A percentile compares a stretch with the other conserved stretches of the same genome.
These are phyloP conservation scores for Mormoops blainvillei DNA, from an alignment of 2,113 vertebrate species.

Conservation along the genomic window DNA sequence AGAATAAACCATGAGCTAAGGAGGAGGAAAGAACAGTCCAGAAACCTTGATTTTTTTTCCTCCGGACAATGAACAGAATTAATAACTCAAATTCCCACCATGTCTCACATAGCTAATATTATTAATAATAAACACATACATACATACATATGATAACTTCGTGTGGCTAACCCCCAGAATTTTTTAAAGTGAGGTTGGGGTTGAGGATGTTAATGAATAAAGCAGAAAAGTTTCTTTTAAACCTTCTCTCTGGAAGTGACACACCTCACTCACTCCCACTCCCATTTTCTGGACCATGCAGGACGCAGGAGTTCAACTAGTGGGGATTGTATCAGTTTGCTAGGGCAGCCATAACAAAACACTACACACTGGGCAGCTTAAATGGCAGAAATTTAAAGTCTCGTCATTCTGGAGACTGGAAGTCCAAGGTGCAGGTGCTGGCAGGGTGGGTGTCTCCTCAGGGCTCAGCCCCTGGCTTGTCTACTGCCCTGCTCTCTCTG, in stretches of 20 bases:
- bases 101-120: not conserved
- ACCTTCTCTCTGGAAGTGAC: not conserved
- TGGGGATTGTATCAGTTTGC: not conserved
- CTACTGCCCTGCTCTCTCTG: accelerated
- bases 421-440: not conserved
- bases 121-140: not conserved
- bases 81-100: not conserved
- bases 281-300: not conserved
- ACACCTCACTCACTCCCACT: not conserved
- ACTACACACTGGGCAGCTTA: not conserved
- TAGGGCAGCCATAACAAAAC: not conserved
- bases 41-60: not conserved
- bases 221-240: not conserved
- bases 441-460: no score
- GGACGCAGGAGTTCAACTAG: not conserved
- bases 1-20: not conserved
- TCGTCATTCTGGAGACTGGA: not conserved
- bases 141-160: not conserved
- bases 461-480: not conserved
- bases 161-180: not conserved
- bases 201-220: not conserved
- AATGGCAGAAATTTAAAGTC: not conserved
- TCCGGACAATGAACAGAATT: not conserved
- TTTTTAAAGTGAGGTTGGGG: not conserved
- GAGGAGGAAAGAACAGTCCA: not conserved